Base-by-base conservation (phyloP, 2,888 invertebrate species). In the Gymnoscelis rufifasciata region DNA sequence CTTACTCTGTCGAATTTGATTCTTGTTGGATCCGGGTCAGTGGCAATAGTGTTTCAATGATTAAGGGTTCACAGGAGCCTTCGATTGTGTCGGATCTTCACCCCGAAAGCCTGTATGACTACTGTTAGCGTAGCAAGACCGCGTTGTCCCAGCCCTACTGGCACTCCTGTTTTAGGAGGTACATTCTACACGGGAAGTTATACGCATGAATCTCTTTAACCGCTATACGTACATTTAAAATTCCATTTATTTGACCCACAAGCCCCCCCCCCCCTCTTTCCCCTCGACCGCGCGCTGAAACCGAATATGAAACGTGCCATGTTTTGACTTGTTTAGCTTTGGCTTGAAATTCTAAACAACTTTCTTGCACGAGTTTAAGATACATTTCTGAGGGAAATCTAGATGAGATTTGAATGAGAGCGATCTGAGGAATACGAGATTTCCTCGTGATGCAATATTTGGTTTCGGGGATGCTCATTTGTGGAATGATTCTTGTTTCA, bases 191-290 rank as follows among this genome's bases (percentile, higher is more conserved):
- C 26, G 24, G 14, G 26, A 40, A 51, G 41, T 41, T 36, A 46
- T 29, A 48, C 29, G 26, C 14, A 39, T 43, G 39, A 39, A 48
- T 48, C 39, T 36, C 31, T 48, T 27, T 33, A 45, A 30, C 11
- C 29, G 41, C 24, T 36, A 39, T 43, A 42, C 28, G 36, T 35
- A 47, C 31, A 51, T 51, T 48, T 52, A 48, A 48, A 52, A 48
- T 52, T 52, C 40, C 47, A 48, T 52, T 52, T 52, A 48, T 52
- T 45, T 52, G 45, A 45, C 40, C 52, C 42, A 48, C 30, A 44
- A 45, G 28, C 43, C 6, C 23, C 36, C 13, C 28, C 14, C 33
- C 13, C 37, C n/a, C n/a, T 44, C 35, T 24, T 5, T 36, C 19
- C 36, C 3, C 10, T 39, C 27, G 36, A n/a, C n/a, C n/a, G n/a